phyloP scores from a whole-genome alignment of 2,888 invertebrate species.

The Pyrgus malvae region DNA sequence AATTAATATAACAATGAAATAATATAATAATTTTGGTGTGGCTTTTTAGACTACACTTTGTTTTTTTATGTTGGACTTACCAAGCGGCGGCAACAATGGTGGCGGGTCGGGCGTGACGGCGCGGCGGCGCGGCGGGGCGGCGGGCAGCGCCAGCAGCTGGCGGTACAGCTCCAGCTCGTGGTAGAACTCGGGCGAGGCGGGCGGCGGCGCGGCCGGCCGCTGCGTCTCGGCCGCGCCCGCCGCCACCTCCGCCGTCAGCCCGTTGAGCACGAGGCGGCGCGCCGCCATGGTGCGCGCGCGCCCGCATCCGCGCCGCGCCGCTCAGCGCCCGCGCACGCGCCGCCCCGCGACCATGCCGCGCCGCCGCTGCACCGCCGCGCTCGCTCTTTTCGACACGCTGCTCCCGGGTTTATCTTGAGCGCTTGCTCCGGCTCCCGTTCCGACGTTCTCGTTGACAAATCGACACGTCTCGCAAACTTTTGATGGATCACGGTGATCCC shows the following conservation, averaged over 20 bases:
- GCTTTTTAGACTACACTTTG: too few species aligned
- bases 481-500: conserved; percentile 17
- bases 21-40: too few species aligned
- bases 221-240: conserved; percentile 35
- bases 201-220: conserved; percentile 28
- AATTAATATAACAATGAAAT: too few species aligned
- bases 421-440: conserved; percentile 77
- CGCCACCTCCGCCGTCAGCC: conserved; percentile 68
- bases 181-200: conserved; percentile 62
- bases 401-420: too few species aligned
- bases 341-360: background rate
- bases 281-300: conserved; percentile 90
- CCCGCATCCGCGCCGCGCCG: conserved; percentile 81
- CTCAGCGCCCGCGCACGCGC: conserved; percentile 84
- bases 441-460: conserved; percentile 8
- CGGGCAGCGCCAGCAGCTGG: conserved; percentile 60
- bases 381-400: too few species aligned
- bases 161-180: conserved; percentile 73
- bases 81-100: conserved; percentile 34
- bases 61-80: too few species aligned
- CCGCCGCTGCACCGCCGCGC: background rate
- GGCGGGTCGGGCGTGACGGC: conserved; percentile 31
- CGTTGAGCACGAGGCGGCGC: conserved; percentile 84
- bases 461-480: conserved; percentile 20
- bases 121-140: conserved; percentile 32